phyloP scores from a whole-genome alignment of 2,888 invertebrate species.

The Herminia tarsipennalis region DNA sequence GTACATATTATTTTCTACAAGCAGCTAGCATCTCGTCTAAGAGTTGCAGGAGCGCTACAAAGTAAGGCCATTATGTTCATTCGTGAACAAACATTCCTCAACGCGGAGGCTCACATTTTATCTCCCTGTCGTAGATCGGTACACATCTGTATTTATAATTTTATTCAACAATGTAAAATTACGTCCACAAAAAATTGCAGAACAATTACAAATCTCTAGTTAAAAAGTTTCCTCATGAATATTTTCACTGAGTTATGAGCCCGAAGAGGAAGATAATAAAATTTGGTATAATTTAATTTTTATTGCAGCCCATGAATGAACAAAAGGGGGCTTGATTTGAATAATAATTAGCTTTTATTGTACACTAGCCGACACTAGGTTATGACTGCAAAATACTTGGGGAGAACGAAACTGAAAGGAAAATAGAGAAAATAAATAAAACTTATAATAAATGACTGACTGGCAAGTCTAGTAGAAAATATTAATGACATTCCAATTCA shows the following conservation, averaged over 20 bases:
- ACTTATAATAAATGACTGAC: too few relatives aligned
- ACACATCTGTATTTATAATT: conserved; percentile 34
- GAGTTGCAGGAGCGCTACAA: too few relatives aligned
- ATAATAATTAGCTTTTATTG: conserved; percentile 62
- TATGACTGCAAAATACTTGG: conserved; percentile 24
- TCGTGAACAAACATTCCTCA: neutral
- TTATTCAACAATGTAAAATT: conserved; percentile 44
- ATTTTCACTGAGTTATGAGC: conserved; percentile 71
- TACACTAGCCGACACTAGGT: conserved; percentile 40
- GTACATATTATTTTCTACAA: too few relatives aligned
- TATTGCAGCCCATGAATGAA: conserved; percentile 69
- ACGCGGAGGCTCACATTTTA: conserved; percentile 2
- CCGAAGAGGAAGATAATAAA: conserved; percentile 74
- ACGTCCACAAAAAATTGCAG: conserved; percentile 45
- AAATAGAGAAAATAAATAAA: too few relatives aligned
- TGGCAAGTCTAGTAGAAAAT: too few relatives aligned
- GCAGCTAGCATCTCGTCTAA: too few relatives aligned
- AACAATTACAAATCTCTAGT: conserved; percentile 63
- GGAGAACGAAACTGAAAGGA: conserved; percentile 2
- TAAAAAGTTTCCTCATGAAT: conserved; percentile 74
- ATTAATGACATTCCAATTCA: too few relatives aligned
- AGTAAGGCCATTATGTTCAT: too few relatives aligned
- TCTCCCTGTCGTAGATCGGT: conserved; percentile 9
- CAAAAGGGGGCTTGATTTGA: conserved; percentile 69
- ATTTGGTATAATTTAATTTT: conserved; percentile 74